These are phyloP conservation scores for Diogma glabrata DNA, from an alignment of 2,888 invertebrate genomes.

Conservation along the genomic window DNA sequence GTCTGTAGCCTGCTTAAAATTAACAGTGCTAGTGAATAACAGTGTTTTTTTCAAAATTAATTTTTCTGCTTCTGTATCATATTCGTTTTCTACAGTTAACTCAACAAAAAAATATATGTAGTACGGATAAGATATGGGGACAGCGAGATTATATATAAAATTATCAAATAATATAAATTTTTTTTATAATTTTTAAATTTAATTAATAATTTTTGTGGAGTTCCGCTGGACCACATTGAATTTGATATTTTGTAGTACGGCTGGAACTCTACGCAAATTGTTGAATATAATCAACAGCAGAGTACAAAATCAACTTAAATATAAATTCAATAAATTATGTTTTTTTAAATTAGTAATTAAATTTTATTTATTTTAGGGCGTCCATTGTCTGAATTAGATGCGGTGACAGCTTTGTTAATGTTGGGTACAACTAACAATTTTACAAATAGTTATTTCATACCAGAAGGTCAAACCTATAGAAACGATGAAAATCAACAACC, in stretches of 20 bases:
- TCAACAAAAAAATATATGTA: background rate
- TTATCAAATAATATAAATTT: background rate
- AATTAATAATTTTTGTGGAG: slow-evolving; percentile 1
- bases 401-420: background rate
- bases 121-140: slow-evolving; percentile 10
- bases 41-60: background rate
- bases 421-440: too few species aligned
- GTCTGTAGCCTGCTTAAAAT: too few species aligned
- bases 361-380: too few species aligned
- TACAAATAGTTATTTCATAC: too few species aligned
- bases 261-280: slow-evolving; percentile 7
- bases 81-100: slow-evolving; percentile 1
- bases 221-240: background rate
- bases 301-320: background rate
- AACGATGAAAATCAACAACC: too few species aligned
- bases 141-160: background rate
- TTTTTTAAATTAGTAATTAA: too few species aligned
- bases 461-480: too few species aligned
- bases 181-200: too few species aligned
- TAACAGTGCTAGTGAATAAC: too few species aligned
- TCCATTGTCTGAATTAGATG: too few species aligned
- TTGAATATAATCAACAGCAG: background rate
- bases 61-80: background rate
- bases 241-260: slow-evolving; percentile 5
- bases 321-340: background rate